phyloP scores from a whole-genome alignment of 2,888 invertebrate genomes.

The Priocnemis perturbator region DNA sequence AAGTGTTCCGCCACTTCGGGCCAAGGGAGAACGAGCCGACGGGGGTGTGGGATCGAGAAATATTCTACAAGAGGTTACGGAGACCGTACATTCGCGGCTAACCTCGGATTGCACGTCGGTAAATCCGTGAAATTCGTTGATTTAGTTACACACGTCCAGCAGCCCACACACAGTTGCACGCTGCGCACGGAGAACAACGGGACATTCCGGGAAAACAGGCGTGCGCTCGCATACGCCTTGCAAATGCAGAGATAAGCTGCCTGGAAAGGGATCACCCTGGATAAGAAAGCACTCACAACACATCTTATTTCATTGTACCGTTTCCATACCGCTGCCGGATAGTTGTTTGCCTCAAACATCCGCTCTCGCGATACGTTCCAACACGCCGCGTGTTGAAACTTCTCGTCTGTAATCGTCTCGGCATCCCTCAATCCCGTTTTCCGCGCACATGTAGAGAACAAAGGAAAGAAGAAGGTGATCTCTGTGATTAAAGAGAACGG shows the following conservation, averaged over 20 bases:
- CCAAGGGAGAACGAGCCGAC: slow-evolving; percentile 4
- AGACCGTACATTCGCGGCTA: slow-evolving; percentile 48
- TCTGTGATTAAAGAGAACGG: too few species aligned
- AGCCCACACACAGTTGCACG: slow-evolving; percentile 8
- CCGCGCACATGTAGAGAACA: too few species aligned
- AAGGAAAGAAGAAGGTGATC: too few species aligned
- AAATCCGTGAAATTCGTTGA: slow-evolving; percentile 63
- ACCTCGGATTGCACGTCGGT: slow-evolving; percentile 57
- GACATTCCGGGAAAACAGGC: slow-evolving; percentile 10
- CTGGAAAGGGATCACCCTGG: slow-evolving; percentile 49
- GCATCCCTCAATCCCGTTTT: too few species aligned
- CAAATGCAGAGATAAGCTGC: slow-evolving; percentile 58
- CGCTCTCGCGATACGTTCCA: too few species aligned
- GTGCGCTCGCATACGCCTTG: slow-evolving; percentile 32
- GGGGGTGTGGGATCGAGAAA: slow-evolving; percentile 43
- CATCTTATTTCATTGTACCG: slow-evolving; percentile 59
- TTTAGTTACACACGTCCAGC: slow-evolving; percentile 51
- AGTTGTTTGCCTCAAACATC: too few species aligned
- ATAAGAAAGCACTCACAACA: slow-evolving; percentile 58
- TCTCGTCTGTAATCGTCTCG: too few species aligned
- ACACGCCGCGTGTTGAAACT: too few species aligned
- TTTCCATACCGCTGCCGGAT: slow-evolving; percentile 17
- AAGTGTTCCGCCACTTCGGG: slow-evolving; percentile 35
- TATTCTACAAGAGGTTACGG: slow-evolving; percentile 51
- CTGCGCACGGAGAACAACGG: slow-evolving; percentile 17